Evolutionary conservation across 2,888 invertebrate species (phyloP).

Genomic region (Drosophila meridionalis): DNA sequence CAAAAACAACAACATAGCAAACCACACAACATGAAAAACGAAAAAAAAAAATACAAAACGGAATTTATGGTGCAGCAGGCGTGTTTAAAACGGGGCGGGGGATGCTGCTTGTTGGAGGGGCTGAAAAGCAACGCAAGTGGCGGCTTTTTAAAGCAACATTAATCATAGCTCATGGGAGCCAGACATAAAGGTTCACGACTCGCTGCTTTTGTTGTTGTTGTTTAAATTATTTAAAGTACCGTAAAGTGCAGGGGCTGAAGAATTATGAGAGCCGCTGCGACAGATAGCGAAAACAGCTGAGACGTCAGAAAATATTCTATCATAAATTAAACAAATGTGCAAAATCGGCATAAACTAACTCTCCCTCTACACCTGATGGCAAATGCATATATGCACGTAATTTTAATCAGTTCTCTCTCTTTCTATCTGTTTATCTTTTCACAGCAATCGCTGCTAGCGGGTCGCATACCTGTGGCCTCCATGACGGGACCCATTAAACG

Average conservation of each 20-base stretch:
- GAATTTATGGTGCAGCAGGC: slow-evolving; percentile 66
- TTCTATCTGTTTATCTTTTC: slow-evolving; percentile 48
- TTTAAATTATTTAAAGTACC: slow-evolving; percentile 69
- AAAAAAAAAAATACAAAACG: slow-evolving; percentile 42
- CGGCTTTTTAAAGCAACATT: slow-evolving; percentile 75
- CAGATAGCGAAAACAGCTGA: slow-evolving; percentile 64
- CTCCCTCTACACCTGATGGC: background rate
- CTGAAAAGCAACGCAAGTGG: slow-evolving; percentile 65
- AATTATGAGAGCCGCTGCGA: slow-evolving; percentile 62
- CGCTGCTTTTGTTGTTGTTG: slow-evolving; percentile 32
- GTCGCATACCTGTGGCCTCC: slow-evolving; percentile 85
- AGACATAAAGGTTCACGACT: slow-evolving; percentile 18
- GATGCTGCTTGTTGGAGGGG: slow-evolving; percentile 9
- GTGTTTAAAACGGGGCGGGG: slow-evolving; percentile 28
- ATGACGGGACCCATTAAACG: slow-evolving; percentile 88
- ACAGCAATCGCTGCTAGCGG: slow-evolving; percentile 84
- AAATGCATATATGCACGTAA: slow-evolving; percentile 12
- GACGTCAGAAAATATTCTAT: slow-evolving; percentile 42
- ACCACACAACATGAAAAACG: slow-evolving; percentile 46
- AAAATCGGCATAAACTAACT: slow-evolving; percentile 54
- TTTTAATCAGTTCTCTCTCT: slow-evolving; percentile 38
- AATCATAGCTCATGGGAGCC: slow-evolving; percentile 65
- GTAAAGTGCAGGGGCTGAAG: slow-evolving; percentile 56
- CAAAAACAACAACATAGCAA: slow-evolving; percentile 49
- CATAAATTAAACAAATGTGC: slow-evolving; percentile 62